These are phyloP conservation scores for Anastatus disparis DNA, from an alignment of 1,140 invertebrate genomes.

Conservation along the genomic window DNA sequence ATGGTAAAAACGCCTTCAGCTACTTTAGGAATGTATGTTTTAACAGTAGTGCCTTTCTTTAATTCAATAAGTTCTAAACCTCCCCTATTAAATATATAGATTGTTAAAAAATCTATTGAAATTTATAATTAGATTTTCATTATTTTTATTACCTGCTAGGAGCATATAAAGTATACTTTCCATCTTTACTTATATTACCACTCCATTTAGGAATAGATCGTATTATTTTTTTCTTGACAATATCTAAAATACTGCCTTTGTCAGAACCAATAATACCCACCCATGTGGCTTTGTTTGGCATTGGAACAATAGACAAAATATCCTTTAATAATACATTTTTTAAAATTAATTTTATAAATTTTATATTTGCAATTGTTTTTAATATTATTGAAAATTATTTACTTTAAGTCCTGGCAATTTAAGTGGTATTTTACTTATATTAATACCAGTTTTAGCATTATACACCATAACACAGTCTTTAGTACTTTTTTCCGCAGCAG, in stretches of 20 bases:
- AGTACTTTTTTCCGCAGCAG: constrained; percentile 83
- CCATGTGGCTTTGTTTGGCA: constrained; percentile 84
- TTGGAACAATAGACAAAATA: constrained; percentile 75
- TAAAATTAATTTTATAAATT: background rate
- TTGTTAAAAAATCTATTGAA: background rate
- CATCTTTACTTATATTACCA: constrained; percentile 84
- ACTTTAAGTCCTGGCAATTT: constrained; percentile 76
- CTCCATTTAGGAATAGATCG: constrained; percentile 84
- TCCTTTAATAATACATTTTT: constrained; percentile 65
- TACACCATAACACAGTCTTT: constrained; percentile 87
- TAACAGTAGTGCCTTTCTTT: constrained; percentile 83
- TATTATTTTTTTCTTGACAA: constrained; percentile 81
- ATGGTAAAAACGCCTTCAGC: constrained; percentile 98
- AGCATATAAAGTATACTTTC: constrained; percentile 92
- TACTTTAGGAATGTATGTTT: constrained; percentile 89
- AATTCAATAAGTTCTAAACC: constrained; percentile 91
- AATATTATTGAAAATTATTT: constrained; percentile 39
- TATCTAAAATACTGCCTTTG: constrained; percentile 88
- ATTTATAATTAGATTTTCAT: constrained; percentile 5
- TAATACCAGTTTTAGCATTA: constrained; percentile 83
- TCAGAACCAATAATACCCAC: constrained; percentile 90
- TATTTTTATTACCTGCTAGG: constrained; percentile 73
- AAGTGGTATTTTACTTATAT: constrained; percentile 79
- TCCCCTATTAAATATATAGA: constrained; percentile 70
- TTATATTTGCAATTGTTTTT: background rate